phyloP scores from a whole-genome alignment of 2,113 vertebrate species.

The Elgaria multicarinata region DNA sequence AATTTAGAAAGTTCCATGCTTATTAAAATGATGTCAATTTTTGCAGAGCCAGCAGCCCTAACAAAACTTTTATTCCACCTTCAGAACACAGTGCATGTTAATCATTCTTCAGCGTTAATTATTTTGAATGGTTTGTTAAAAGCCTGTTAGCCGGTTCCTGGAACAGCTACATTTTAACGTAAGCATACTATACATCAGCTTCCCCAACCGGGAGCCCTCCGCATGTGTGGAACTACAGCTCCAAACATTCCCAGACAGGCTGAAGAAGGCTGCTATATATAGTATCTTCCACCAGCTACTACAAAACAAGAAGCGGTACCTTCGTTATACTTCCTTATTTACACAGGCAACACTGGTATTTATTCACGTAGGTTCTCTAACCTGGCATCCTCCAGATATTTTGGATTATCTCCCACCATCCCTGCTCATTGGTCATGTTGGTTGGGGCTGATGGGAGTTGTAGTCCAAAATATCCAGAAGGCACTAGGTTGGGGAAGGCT shows the following conservation, averaged over 20 bases:
- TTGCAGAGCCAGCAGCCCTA: neutral
- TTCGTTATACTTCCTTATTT: neutral
- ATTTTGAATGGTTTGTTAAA: neutral
- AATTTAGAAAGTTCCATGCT: neutral
- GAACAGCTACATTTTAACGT: neutral
- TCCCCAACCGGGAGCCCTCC: no score
- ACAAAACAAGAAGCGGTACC: fast-evolving
- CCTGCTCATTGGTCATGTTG: neutral
- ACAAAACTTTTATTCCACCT: fast-evolving
- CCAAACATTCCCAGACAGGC: no score
- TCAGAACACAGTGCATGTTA: neutral
- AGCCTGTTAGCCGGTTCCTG: fast-evolving
- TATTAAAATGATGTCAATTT: neutral
- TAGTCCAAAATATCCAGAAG: neutral
- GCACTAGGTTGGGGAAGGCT: neutral
- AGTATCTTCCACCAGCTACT: neutral
- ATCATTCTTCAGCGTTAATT: neutral
- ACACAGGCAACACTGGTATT: neutral
- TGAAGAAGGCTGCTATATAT: neutral
- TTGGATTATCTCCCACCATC: neutral
- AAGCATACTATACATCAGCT: neutral
- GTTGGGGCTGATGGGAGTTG: neutral
- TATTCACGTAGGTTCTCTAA: neutral
- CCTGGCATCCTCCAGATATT: neutral
- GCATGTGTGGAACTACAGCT: no score